Evolutionary conservation across 1,140 invertebrate genomes (phyloP).

Genomic region (Coenobita brevimanus): DNA sequence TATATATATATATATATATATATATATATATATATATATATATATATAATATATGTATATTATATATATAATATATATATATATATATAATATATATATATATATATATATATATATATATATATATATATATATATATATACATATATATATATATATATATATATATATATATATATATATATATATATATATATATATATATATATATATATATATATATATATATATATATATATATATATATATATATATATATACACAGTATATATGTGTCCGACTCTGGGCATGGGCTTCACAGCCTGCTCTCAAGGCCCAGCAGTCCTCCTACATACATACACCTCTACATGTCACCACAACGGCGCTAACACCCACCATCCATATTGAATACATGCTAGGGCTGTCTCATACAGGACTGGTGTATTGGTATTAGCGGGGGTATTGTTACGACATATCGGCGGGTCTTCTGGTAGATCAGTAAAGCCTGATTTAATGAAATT

Average conservation of each 20-base stretch:
- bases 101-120: conserved; percentile 4
- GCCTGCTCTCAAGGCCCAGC: too few species aligned
- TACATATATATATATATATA: conserved; percentile 45
- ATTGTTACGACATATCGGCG: too few species aligned
- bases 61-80: not conserved
- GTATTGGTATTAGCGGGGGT: too few species aligned
- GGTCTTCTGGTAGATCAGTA: too few species aligned
- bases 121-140: conserved; percentile 17
- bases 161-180: conserved; percentile 35
- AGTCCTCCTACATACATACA: too few species aligned
- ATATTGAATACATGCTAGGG: too few species aligned
- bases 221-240: conserved; percentile 33
- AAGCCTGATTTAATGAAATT: too few species aligned
- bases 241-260: conserved; percentile 38
- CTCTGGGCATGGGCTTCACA: too few species aligned
- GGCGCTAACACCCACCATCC: too few species aligned
- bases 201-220: conserved; percentile 29
- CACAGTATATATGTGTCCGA: too few species aligned
- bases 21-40: conserved; percentile 20
- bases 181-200: conserved; percentile 30
- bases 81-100: not conserved
- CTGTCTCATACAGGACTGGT: too few species aligned
- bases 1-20: conserved; percentile 24
- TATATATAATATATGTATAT: not conserved
- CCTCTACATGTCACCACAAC: too few species aligned